These are phyloP conservation scores for Doryteuthis pealeii DNA, from an alignment of 1,140 invertebrate genomes.

Conservation along the genomic window DNA sequence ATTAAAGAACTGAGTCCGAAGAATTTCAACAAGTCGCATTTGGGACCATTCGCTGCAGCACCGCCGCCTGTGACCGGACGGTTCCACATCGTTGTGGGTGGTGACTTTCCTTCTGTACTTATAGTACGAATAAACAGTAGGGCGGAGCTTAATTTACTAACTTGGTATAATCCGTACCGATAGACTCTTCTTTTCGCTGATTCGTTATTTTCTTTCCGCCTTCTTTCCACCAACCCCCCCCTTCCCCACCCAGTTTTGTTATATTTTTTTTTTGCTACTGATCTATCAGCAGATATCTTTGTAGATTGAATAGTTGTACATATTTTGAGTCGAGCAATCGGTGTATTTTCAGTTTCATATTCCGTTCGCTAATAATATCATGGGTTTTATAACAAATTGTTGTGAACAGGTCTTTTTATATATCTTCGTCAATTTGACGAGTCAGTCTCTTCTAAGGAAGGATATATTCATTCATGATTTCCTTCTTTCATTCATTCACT, in stretches of 20 bases:
- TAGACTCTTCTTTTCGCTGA: neutral
- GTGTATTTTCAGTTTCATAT: no score
- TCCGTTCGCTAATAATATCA: no score
- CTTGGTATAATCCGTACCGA: neutral
- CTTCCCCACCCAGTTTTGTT: neutral
- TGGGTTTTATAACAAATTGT: no score
- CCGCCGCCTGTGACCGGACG: neutral
- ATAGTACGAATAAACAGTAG: neutral
- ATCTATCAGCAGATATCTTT: no score
- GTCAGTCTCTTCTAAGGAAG: no score
- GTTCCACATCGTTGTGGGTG: constrained; percentile 1
- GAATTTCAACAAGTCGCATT: constrained; percentile 5
- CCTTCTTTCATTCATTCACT: no score
- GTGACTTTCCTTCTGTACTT: neutral
- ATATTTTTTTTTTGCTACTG: neutral
- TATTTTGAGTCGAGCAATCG: no score
- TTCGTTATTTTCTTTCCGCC: neutral
- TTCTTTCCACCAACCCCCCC: neutral
- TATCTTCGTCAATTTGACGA: no score
- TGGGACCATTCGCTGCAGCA: neutral
- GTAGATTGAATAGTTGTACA: no score
- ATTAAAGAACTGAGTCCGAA: constrained; percentile 45
- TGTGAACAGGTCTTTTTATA: no score
- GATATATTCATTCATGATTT: no score
- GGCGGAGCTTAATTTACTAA: neutral